A percentile compares a stretch with the other conserved stretches of the same genome.
These are phyloP conservation scores for Microctenopoma stevenorrisi DNA, from an alignment of 2,797 vertebrate genomes.

Conservation along the genomic window DNA sequence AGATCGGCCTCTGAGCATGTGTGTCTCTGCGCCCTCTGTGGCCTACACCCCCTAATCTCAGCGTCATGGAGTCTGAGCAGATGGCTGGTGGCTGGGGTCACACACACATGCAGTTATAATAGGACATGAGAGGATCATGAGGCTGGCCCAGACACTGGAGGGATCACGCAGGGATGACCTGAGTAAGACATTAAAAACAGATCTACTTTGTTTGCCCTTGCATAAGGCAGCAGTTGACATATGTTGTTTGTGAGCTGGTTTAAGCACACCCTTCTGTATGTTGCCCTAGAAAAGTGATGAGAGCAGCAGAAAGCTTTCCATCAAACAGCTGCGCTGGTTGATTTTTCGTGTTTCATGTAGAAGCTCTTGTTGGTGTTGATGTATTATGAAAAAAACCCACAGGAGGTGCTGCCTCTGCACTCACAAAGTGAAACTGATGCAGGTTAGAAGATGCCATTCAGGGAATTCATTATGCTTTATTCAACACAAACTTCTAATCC, in stretches of 20 bases:
- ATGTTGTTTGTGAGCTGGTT: slow-evolving; percentile 71
- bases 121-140: slow-evolving; percentile 65
- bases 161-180: slow-evolving; percentile 54
- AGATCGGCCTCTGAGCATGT: slow-evolving; percentile 37
- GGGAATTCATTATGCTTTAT: neutral
- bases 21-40: slow-evolving; percentile 50
- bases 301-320: slow-evolving; percentile 38
- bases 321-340: slow-evolving; percentile 31
- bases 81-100: slow-evolving; percentile 62
- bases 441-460: neutral
- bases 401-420: neutral
- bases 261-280: slow-evolving; percentile 41
- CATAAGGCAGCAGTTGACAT: slow-evolving; percentile 62
- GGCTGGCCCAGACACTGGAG: slow-evolving; percentile 57
- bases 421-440: neutral
- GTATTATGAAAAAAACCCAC: slow-evolving; percentile 26
- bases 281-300: slow-evolving; percentile 73
- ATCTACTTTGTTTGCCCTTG: slow-evolving; percentile 67
- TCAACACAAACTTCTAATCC: too few relatives aligned
- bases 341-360: neutral
- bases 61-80: slow-evolving; percentile 64
- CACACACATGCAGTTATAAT: slow-evolving; percentile 45
- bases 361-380: slow-evolving; percentile 23
- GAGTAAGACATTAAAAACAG: slow-evolving; percentile 50
- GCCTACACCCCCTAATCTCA: slow-evolving; percentile 64